Evolutionary conservation across 2,797 vertebrate species (phyloP).

Genomic region (Furcifer pardalis): DNA sequence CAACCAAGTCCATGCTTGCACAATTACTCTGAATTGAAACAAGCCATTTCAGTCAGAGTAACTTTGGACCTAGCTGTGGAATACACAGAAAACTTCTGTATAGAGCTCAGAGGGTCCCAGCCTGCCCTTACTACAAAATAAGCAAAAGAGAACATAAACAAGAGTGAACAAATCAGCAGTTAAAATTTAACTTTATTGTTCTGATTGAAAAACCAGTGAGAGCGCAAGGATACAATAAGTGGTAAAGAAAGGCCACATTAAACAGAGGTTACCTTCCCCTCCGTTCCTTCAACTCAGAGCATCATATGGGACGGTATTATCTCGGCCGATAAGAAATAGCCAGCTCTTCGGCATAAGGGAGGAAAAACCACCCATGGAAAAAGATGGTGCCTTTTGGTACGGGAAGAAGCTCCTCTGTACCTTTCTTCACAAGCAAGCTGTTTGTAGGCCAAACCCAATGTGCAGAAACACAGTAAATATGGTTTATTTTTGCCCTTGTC

Average conservation of each 20-base stretch:
- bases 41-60: neutral
- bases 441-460: neutral
- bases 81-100: neutral
- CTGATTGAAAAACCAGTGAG: slow-evolving; percentile 53
- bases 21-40: neutral
- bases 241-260: slow-evolving; percentile 59
- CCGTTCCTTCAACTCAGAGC: fast-evolving
- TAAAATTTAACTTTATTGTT: slow-evolving; percentile 58
- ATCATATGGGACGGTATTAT: slow-evolving; percentile 17
- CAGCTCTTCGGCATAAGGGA: neutral
- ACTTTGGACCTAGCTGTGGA: neutral
- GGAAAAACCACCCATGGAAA: neutral
- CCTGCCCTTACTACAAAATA: neutral
- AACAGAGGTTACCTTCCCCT: slow-evolving; percentile 38
- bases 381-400: neutral
- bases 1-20: neutral
- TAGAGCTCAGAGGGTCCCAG: too few relatives aligned
- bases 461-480: neutral
- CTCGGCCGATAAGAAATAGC: neutral
- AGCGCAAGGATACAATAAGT: slow-evolving; percentile 67
- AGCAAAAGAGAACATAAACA: neutral
- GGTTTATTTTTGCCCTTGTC: slow-evolving; percentile 6
- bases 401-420: neutral
- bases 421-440: neutral
- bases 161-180: slow-evolving; percentile 43